phyloP scores from a whole-genome alignment of 2,888 invertebrate genomes.

The Suillia variegata region DNA sequence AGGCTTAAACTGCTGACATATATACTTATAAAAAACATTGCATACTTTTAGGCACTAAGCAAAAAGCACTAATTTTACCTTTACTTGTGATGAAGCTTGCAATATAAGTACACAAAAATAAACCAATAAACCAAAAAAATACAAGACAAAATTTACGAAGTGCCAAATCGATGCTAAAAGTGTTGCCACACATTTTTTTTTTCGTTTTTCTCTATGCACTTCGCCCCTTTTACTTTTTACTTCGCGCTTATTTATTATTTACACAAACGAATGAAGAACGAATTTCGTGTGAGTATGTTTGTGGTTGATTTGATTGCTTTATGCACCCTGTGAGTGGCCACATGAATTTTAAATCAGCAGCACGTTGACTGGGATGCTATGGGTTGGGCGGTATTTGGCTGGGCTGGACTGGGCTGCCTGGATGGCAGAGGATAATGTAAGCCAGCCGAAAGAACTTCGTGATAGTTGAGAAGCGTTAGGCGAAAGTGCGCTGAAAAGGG shows the following conservation, averaged over 20 bases:
- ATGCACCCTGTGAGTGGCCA: slow-evolving; percentile 57
- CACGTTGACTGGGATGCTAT: slow-evolving; percentile 17
- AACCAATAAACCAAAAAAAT: slow-evolving; percentile 6
- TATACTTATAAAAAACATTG: too few relatives aligned
- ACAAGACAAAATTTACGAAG: background rate
- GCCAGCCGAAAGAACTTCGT: too few relatives aligned
- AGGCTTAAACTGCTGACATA: too few relatives aligned
- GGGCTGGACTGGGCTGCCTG: too few relatives aligned
- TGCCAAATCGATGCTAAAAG: background rate
- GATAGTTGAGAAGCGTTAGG: too few relatives aligned
- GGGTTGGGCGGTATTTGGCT: background rate
- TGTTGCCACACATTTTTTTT: background rate
- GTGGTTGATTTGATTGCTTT: slow-evolving; percentile 58
- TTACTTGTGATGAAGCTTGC: too few relatives aligned
- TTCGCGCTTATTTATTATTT: slow-evolving; percentile 49
- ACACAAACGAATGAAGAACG: slow-evolving; percentile 42
- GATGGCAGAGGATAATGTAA: background rate
- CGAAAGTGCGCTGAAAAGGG: too few relatives aligned
- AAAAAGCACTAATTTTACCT: too few relatives aligned
- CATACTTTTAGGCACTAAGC: background rate
- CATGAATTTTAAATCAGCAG: slow-evolving; percentile 53
- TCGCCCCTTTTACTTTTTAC: background rate
- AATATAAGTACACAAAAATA: too few relatives aligned
- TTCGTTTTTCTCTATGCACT: background rate
- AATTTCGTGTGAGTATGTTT: slow-evolving; percentile 35